Evolutionary conservation across 2,888 invertebrate species (phyloP), one percentile per base, ranked within the genome.

Genomic region (Leucophora obtusa): DNA sequence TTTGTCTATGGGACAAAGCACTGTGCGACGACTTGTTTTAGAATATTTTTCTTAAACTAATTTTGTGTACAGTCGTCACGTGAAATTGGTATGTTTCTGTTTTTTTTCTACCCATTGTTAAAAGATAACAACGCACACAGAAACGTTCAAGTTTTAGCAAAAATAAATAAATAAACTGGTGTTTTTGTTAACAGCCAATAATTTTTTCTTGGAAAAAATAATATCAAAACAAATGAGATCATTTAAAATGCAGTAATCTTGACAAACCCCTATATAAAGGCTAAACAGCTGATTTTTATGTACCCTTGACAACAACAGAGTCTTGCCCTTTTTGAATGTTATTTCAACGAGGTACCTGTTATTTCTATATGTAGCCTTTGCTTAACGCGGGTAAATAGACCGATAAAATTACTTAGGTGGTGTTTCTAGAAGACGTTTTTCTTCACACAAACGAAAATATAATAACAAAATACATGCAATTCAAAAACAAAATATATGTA

Each of bases 171-270:
- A 28, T 2, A 28, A 28, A 28, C 28, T 28, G 38, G 11, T 38
- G 38, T 38, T 38, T 38, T 28, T 28, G 24, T 28, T 11, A 11
- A 38, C 8, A 38, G 11, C 11, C 11, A 38, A 11, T 38, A 10
- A 11, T 11, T 6, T 6, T 38, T 38, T 2, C 38, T 38, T 38
- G 38, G 11, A 11, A 38, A 38, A 38, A 38, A 38, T 38, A 38
- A 47, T 47, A 47, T n/a, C 43, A 47, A 47, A 47, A 47, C 43
- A 47, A 47, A 47, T 47, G 43, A 47, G 43, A 47, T 47, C 43
- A 47, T 14, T 47, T 14, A 47, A n/a, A 4, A n/a, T n/a, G n/a
- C 43, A 2, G 2, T 47, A n/a, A 47, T 6, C 28, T 28, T 28
- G 14, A 38, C 8, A n/a, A 47, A n/a, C 43, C n/a, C 43, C n/a